Evolutionary conservation across 2,113 vertebrate genomes (phyloP).

Genomic region (Argyrosomus japonicus): DNA sequence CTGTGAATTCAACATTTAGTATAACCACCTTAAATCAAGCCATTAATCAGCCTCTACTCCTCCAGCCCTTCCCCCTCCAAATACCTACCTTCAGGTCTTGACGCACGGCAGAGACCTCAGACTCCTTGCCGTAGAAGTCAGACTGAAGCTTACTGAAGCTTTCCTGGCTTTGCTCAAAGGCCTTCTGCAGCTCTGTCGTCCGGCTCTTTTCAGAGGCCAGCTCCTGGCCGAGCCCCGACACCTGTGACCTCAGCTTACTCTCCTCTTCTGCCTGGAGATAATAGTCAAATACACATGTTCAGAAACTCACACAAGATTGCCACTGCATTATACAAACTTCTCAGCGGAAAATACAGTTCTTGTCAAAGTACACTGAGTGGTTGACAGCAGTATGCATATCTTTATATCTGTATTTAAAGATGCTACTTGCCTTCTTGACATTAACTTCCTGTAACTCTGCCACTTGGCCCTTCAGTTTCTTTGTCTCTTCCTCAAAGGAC

Average conservation of each 20-base stretch:
- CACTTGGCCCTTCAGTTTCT: conserved; percentile 86
- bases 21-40: not conserved
- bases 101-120: conserved; percentile 91
- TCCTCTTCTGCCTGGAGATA: conserved; percentile 89
- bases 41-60: not conserved
- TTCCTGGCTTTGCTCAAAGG: conserved; percentile 84
- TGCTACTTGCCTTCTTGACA: conserved; percentile 71
- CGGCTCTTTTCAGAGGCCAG: conserved; percentile 86
- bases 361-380: not conserved
- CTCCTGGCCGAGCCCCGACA: conserved; percentile 83
- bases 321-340: not conserved
- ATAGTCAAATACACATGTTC: conserved; percentile 8
- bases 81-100: conserved; percentile 93
- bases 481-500: conserved; percentile 86
- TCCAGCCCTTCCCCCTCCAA: not conserved
- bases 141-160: conserved; percentile 88
- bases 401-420: not conserved
- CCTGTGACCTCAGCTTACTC: conserved; percentile 86
- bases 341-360: not conserved
- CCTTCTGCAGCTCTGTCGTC: conserved; percentile 84
- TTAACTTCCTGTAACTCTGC: conserved; percentile 83
- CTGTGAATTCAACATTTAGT: not conserved
- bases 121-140: conserved; percentile 95
- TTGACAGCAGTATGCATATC: not conserved
- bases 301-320: not conserved